These are phyloP conservation scores for Macaca fascicularis DNA, from an alignment of 2,113 vertebrate species.

Conservation along the genomic window DNA sequence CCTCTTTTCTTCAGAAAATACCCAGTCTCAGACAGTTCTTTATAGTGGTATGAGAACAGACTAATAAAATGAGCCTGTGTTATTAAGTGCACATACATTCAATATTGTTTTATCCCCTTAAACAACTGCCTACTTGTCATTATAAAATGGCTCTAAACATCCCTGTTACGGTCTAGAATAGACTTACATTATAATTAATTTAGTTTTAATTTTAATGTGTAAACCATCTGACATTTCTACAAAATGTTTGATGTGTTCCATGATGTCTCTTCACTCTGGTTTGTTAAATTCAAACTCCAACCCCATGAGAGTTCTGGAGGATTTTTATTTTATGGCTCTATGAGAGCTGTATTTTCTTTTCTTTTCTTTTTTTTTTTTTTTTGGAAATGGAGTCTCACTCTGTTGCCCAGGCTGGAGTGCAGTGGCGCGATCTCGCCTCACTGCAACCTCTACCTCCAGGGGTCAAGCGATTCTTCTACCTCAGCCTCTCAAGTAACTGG, in stretches of 20 bases:
- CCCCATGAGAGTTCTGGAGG: not conserved
- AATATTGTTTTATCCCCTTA: not conserved
- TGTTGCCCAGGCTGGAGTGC: no score
- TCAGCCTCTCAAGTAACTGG: no score
- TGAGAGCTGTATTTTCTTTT: no score
- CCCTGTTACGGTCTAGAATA: not conserved
- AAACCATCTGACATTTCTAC: not conserved
- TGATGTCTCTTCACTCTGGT: not conserved
- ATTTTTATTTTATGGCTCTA: not conserved
- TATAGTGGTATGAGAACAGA: no score
- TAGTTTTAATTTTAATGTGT: not conserved
- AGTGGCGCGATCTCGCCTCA: accelerated
- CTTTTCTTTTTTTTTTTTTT: no score
- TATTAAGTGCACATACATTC: not conserved
- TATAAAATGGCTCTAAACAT: not conserved
- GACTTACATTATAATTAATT: not conserved
- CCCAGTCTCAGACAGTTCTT: no score
- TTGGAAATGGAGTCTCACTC: no score
- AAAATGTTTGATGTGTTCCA: not conserved
- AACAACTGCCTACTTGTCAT: not conserved
- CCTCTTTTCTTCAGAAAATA: no score
- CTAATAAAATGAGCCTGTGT: not conserved
- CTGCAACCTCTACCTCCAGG: no score
- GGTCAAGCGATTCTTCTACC: no score
- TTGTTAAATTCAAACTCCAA: not conserved